Evolutionary conservation across 2,797 vertebrate genomes (phyloP).

Genomic region (Merluccius polli): DNA sequence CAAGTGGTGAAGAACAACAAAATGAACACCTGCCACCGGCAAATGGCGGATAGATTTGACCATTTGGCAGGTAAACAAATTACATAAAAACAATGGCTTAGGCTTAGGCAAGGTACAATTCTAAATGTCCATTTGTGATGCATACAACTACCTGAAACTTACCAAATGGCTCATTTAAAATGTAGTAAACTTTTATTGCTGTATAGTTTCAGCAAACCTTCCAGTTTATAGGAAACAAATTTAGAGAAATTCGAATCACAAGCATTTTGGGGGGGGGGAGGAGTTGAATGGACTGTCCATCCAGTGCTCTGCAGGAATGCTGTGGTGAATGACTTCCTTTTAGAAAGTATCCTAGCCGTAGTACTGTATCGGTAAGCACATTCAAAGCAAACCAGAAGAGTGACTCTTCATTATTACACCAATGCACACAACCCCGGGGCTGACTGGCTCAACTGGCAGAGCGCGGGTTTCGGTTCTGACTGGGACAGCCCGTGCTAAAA

Average conservation of each 20-base stretch:
- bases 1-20: not conserved
- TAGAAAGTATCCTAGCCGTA: not conserved
- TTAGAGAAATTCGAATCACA: not conserved
- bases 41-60: too few species aligned
- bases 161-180: not conserved
- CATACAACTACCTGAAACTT: too few species aligned
- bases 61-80: not conserved
- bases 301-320: not conserved
- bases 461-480: too few species aligned
- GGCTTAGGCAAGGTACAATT: not conserved
- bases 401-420: not conserved
- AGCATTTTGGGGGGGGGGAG: not conserved
- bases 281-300: constrained; percentile 15
- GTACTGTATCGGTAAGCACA: not conserved
- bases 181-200: not conserved
- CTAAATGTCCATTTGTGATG: not conserved
- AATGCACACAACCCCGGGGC: not conserved
- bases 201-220: not conserved
- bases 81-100: not conserved
- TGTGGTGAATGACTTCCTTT: constrained; percentile 6
- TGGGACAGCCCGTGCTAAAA: too few species aligned
- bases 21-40: not conserved
- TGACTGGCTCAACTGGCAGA: too few species aligned
- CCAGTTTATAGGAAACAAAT: constrained; percentile 7
- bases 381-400: constrained; percentile 6